Evolutionary conservation across 2,797 vertebrate species (phyloP), one percentile per base, ranked within the genome.

Genomic region (Lutjanus argentimaculatus): DNA sequence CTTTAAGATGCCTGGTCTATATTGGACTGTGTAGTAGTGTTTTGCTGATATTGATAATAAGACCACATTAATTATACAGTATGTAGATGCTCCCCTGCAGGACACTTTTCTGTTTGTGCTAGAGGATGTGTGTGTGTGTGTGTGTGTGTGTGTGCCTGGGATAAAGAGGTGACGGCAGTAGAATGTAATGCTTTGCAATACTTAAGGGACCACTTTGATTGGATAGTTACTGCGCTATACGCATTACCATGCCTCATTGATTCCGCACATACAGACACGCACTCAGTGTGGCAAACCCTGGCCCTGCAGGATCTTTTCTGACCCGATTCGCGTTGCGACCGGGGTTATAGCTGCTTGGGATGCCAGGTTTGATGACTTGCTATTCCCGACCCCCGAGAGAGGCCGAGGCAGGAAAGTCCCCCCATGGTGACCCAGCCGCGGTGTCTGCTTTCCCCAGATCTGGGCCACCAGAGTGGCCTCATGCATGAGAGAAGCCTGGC

Each of bases 331-430:
- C 55, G 72, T 77, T 22, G 61, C 65, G 2, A 56, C 78, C 14
- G 52, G 75, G 85, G 62, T 84, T 81, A 82, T 55, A 84, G 86
- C 88, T 86, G 80, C 79, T 75, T 70, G 72, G 75, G 85, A 89
- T 89, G 85, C 90, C 92, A 86, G 85, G 80, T 91, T 83, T 93
- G 89, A 93, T 89, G 85, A 91, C 87, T 89, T 93, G 89, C 91
- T 95, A 93, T 94, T 93, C 87, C 88, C 58, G 88, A 90, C 76
- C 30, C 25, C 75, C 13, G 12, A 65, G 66, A 87, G 83, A 86
- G 65, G 77, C 78, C 12, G 21, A 77, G 73, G 80, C 76, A 88
- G 92, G 95, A 94, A 94, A 94, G 91, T 93, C 93, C 93, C 95
- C 95, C 88, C 75, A 48, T 36, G 72, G 76, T 82, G 67, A 90